Conservation (phyloP, 2,113 vertebrate genomes). For the Prunella fulvescens region DNA sequence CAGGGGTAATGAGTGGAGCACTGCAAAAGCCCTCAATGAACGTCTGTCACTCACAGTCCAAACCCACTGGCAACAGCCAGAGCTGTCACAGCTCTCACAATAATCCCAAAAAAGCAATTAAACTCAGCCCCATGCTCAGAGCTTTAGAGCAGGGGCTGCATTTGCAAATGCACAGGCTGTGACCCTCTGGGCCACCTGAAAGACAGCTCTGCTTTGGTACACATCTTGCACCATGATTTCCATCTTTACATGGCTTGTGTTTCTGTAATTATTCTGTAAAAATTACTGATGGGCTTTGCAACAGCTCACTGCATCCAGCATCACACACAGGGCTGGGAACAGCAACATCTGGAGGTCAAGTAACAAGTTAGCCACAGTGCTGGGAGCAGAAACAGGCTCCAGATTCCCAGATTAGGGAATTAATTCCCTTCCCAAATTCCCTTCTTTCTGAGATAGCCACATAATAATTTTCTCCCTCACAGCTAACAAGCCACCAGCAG, state of each 20-base stretch:
- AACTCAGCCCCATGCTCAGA: neutral
- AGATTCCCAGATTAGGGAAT: neutral
- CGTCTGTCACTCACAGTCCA: neutral
- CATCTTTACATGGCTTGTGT: fast-evolving
- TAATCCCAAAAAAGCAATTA: neutral
- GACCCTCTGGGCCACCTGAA: neutral
- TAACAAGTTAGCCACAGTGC: neutral
- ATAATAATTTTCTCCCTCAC: neutral
- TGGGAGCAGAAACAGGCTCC: neutral
- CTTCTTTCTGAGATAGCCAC: neutral
- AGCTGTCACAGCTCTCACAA: neutral
- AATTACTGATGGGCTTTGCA: neutral
- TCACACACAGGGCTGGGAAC: neutral
- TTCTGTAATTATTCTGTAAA: neutral
- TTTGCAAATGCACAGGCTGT: neutral
- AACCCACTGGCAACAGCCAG: neutral
- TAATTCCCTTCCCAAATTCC: neutral
- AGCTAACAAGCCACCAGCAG: neutral
- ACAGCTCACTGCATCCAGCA: neutral
- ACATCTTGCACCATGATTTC: neutral
- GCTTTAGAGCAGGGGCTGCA: neutral
- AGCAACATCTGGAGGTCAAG: neutral
- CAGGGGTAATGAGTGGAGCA: neutral
- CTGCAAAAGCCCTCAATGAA: neutral
- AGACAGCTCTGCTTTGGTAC: neutral